Conservation (phyloP, 1,140 invertebrate genomes). For the Papilio glaucus region DNA sequence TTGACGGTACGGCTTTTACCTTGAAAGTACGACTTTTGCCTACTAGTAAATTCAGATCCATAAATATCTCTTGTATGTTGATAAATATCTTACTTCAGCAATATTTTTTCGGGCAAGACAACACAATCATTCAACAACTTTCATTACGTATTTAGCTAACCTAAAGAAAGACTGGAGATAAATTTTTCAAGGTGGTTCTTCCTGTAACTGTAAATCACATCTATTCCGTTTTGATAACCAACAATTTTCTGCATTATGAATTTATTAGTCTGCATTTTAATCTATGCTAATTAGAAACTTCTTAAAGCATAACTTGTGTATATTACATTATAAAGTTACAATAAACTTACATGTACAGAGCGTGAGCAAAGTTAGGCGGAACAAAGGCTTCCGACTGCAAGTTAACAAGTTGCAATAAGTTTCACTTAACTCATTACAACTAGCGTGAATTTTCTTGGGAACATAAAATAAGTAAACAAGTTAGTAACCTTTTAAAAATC, state of each 20-base stretch:
- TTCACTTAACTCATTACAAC: conserved; percentile 17
- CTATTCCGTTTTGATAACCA: too few species aligned
- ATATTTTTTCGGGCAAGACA: too few species aligned
- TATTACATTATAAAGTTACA: conserved; percentile 14
- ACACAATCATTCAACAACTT: too few species aligned
- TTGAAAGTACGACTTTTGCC: too few species aligned
- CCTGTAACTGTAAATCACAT: too few species aligned
- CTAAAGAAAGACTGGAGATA: too few species aligned
- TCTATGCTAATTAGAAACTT: conserved; percentile 1
- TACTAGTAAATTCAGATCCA: too few species aligned
- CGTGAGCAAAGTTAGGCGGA: conserved; percentile 13
- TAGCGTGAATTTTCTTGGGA: neutral
- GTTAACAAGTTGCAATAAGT: conserved; percentile 25
- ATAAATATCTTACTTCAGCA: too few species aligned
- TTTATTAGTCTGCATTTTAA: neutral
- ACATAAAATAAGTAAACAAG: neutral
- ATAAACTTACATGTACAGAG: conserved; percentile 19
- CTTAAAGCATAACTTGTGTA: conserved; percentile 3
- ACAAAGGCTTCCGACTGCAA: conserved; percentile 24
- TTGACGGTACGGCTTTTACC: too few species aligned
- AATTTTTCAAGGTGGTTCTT: too few species aligned
- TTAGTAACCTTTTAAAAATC: neutral
- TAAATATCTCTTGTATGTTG: too few species aligned
- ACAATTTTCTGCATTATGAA: neutral
- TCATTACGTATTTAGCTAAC: too few species aligned